These are phyloP conservation scores for Carassius auratus DNA, from an alignment of 2,113 vertebrate species.

Conservation along the genomic window DNA sequence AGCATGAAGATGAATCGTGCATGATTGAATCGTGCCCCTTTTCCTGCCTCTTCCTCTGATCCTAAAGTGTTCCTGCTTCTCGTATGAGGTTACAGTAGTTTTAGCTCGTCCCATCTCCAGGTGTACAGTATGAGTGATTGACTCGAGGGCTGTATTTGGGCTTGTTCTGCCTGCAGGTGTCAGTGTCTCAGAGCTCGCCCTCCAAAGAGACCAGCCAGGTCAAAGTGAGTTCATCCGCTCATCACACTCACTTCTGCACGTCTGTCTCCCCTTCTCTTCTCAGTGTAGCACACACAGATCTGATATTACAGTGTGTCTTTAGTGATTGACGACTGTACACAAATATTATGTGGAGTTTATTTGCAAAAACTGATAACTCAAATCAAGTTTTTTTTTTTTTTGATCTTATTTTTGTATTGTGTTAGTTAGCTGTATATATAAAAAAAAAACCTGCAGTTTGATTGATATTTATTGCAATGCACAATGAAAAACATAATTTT, in stretches of 20 bases:
- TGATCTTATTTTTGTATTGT: too few species aligned
- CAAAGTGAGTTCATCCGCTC: constrained; percentile 71
- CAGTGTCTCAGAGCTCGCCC: constrained; percentile 63
- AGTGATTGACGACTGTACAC: neutral
- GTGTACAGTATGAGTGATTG: constrained; percentile 49
- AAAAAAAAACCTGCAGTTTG: too few species aligned
- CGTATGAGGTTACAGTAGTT: neutral
- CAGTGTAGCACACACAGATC: neutral
- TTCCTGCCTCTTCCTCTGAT: neutral
- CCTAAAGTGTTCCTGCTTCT: neutral
- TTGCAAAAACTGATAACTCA: too few species aligned
- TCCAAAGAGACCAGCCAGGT: constrained; percentile 68
- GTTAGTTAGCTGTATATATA: too few species aligned
- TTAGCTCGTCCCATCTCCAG: neutral
- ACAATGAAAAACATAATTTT: too few species aligned
- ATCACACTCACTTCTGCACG: constrained; percentile 35
- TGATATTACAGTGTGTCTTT: neutral
- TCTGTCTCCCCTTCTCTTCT: neutral
- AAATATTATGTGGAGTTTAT: neutral
- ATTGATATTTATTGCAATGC: too few species aligned
- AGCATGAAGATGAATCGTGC: neutral
- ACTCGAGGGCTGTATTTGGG: constrained; percentile 57
- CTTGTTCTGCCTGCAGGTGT: constrained; percentile 72
- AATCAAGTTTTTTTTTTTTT: too few species aligned
- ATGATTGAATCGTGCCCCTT: neutral